phyloP scores from a whole-genome alignment of 2,888 invertebrate species.

The Rhimphoctona megacephalus region DNA sequence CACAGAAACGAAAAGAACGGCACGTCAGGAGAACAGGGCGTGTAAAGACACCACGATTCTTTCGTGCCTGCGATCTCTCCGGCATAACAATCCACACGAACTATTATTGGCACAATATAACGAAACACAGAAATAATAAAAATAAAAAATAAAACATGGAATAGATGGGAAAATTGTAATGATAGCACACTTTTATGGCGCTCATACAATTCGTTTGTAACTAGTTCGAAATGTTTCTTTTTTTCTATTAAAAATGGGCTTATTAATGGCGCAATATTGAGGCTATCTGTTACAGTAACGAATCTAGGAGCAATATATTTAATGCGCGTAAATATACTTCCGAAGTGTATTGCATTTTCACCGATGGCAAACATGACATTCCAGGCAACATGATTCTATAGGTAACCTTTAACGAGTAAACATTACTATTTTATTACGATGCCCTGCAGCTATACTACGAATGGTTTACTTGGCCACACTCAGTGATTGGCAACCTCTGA shows the following conservation, averaged over 20 bases:
- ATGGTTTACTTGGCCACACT: constrained; percentile 9
- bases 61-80: constrained; percentile 39
- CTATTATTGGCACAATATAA: constrained; percentile 13
- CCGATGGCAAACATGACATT: constrained; percentile 1
- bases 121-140: constrained; percentile 15
- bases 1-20: constrained; percentile 35
- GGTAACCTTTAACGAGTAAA: constrained; percentile 23
- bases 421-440: constrained; percentile 2
- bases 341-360: constrained; percentile 14
- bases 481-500: constrained; percentile 24
- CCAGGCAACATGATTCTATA: neutral
- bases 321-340: neutral
- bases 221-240: neutral
- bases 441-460: constrained; percentile 5
- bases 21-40: constrained; percentile 27
- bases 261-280: neutral
- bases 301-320: constrained; percentile 16
- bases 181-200: constrained; percentile 14
- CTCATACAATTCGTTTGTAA: constrained; percentile 3
- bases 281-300: neutral
- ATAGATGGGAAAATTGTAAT: neutral
- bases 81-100: constrained; percentile 36
- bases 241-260: neutral
- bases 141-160: neutral
- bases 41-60: constrained; percentile 41